These are phyloP conservation scores for Drosophila chauvacae DNA, from an alignment of 1,140 invertebrate genomes.

Conservation along the genomic window DNA sequence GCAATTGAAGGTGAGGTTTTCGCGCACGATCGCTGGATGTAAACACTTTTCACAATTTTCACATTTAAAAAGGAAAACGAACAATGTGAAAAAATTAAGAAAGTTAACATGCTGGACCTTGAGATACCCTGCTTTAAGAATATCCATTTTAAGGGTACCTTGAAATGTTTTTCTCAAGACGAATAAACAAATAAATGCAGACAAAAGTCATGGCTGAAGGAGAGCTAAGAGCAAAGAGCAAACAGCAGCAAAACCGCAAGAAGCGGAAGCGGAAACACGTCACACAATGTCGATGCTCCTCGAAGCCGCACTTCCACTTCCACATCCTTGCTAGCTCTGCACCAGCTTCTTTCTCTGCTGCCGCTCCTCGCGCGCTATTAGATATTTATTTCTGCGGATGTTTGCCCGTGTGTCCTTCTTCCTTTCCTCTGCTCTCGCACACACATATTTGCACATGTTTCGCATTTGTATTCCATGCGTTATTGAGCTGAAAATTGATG, in stretches of 20 bases:
- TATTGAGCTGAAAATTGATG: slow-evolving; percentile 84
- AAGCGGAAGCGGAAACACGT: slow-evolving; percentile 74
- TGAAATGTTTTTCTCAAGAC: slow-evolving; percentile 8
- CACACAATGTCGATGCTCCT: slow-evolving; percentile 59
- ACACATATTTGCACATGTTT: slow-evolving; percentile 81
- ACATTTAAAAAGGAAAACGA: slow-evolving; percentile 15
- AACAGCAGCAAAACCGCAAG: slow-evolving; percentile 55
- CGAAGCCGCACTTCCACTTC: slow-evolving; percentile 26
- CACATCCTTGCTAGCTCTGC: slow-evolving; percentile 8
- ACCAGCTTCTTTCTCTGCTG: background rate
- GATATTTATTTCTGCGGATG: slow-evolving; percentile 77
- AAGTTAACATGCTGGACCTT: background rate
- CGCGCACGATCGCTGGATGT: slow-evolving; percentile 35
- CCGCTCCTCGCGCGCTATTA: slow-evolving; percentile 47
- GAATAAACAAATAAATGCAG: slow-evolving; percentile 68
- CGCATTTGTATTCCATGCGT: slow-evolving; percentile 82
- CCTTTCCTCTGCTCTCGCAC: slow-evolving; percentile 13
- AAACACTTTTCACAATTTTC: slow-evolving; percentile 5
- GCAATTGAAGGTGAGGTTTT: slow-evolving; percentile 40
- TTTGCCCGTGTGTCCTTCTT: slow-evolving; percentile 50
- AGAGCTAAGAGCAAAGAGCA: slow-evolving; percentile 48
- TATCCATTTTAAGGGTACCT: background rate
- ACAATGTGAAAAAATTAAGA: background rate
- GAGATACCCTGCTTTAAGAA: background rate
- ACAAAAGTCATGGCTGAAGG: slow-evolving; percentile 27